These are phyloP conservation scores for Machimus atricapillus DNA, from an alignment of 2,888 invertebrate species.

Conservation along the genomic window DNA sequence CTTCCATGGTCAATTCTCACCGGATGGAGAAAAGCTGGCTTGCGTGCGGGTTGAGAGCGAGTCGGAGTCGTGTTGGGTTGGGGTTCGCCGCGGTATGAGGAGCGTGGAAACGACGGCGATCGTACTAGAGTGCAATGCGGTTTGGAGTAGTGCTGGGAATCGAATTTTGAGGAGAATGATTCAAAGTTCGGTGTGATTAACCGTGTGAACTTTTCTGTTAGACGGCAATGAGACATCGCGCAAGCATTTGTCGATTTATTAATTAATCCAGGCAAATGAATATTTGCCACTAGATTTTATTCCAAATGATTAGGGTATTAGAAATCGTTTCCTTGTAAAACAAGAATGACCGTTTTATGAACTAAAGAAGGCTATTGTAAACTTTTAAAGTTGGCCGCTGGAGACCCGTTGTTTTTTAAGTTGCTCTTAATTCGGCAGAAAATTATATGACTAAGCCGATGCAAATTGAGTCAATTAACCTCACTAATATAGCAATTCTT, in stretches of 20 bases:
- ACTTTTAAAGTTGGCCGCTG: not conserved
- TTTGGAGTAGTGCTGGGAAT: not conserved
- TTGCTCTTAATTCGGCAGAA: not conserved
- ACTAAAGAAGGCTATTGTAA: not conserved
- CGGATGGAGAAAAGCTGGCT: not conserved
- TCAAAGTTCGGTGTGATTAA: not conserved
- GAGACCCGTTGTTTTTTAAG: not conserved
- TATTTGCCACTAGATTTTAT: not conserved
- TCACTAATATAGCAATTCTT: too few relatives aligned
- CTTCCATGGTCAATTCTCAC: not conserved
- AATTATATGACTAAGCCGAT: not conserved
- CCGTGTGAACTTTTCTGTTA: not conserved
- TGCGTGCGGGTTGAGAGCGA: not conserved
- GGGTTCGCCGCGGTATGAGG: not conserved
- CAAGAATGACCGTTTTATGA: not conserved
- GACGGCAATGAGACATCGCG: not conserved
- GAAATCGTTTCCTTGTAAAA: not conserved
- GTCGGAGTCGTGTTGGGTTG: not conserved
- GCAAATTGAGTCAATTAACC: not conserved
- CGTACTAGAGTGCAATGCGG: not conserved
- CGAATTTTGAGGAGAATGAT: not conserved
- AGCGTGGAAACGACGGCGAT: not conserved
- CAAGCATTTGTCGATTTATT: not conserved
- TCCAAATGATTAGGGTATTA: not conserved
- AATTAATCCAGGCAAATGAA: not conserved